A percentile compares a stretch with the other conserved stretches of the same genome.
These are phyloP conservation scores for Chromobotia macracanthus DNA, from an alignment of 2,797 vertebrate species.

Conservation along the genomic window DNA sequence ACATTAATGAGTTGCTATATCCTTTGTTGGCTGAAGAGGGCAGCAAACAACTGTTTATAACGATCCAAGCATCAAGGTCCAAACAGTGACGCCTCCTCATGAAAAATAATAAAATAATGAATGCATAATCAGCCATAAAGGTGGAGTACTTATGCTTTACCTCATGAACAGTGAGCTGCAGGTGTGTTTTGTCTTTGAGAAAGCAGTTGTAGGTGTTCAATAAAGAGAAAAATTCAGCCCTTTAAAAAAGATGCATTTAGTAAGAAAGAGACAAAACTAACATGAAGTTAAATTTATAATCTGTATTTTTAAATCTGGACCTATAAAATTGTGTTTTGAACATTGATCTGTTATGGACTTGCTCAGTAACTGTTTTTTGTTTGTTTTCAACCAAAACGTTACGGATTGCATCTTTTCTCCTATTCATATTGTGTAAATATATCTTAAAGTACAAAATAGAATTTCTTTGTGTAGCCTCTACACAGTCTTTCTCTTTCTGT, in stretches of 20 bases:
- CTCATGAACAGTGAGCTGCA: constrained; percentile 82
- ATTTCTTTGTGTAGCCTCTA: no score
- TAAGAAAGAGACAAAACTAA: not conserved
- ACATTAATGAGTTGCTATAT: not conserved
- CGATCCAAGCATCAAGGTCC: not conserved
- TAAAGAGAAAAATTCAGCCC: constrained; percentile 84
- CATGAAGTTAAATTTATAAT: not conserved
- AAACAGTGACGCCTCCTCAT: no score
- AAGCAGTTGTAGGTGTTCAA: constrained; percentile 90
- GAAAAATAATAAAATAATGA: not conserved
- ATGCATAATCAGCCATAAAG: not conserved
- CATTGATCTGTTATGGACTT: no score
- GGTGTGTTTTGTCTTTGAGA: constrained; percentile 86
- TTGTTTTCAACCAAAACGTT: no score
- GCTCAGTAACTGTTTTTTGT: no score
- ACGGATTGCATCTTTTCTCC: no score
- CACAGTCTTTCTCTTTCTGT: no score
- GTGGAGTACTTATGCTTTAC: constrained; percentile 67
- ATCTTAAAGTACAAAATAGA: no score
- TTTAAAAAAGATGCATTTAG: constrained; percentile 58
- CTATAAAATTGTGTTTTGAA: no score
- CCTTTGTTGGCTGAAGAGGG: not conserved
- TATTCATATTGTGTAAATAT: no score
- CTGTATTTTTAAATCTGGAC: no score
- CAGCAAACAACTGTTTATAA: not conserved